Conservation (phyloP, 2,113 vertebrate genomes). For the Nothoprocta perdicaria region DNA sequence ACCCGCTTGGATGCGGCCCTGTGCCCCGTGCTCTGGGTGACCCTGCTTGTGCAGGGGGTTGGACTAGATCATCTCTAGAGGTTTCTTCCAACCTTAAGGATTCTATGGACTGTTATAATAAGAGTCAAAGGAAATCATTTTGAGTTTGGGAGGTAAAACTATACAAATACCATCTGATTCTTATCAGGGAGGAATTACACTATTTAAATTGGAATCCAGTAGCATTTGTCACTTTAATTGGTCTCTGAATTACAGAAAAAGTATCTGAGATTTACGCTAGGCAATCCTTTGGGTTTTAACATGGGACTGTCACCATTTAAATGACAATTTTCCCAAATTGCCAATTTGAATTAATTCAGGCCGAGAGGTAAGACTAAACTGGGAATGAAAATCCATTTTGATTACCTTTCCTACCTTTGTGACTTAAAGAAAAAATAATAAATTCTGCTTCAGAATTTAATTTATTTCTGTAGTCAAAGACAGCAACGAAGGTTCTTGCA, state of each 20-base stretch:
- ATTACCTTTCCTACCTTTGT: background rate
- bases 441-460: background rate
- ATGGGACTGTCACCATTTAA: background rate
- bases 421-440: background rate
- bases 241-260: background rate
- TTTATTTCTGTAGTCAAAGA: background rate
- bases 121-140: background rate
- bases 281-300: background rate
- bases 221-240: accelerated
- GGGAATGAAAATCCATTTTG: background rate
- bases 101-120: background rate
- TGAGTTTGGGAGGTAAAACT: background rate
- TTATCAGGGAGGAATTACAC: background rate
- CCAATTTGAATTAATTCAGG: background rate
- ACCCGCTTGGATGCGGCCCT: no score
- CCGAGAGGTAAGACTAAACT: background rate
- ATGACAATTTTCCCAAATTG: background rate
- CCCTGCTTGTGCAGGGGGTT: no score
- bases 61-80: no score
- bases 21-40: no score
- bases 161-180: background rate
- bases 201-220: background rate
- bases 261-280: background rate
- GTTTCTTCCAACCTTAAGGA: no score
- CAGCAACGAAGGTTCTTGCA: background rate